A percentile compares a stretch with the other conserved stretches of the same genome.
phyloP scores from a whole-genome alignment of 2,888 invertebrate species.

The Eulithis prunata region DNA sequence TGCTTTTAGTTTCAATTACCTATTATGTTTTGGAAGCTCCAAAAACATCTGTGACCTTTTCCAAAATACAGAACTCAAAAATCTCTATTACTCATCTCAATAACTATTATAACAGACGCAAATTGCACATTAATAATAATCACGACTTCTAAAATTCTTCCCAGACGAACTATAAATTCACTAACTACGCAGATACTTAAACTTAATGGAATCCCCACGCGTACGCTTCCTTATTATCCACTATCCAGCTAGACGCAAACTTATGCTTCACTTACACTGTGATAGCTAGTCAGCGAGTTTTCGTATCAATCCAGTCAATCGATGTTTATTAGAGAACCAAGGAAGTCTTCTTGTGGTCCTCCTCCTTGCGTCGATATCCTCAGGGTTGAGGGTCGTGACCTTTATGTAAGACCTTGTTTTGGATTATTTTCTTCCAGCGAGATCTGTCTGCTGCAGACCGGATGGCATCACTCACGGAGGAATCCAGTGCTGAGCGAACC shows the following conservation, averaged over 20 bases:
- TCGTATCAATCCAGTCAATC: background rate
- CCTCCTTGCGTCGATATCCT: no score
- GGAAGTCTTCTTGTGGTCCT: no score
- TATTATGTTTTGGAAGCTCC: background rate
- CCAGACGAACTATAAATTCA: conserved; percentile 37
- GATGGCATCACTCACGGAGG: no score
- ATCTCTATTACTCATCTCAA: background rate
- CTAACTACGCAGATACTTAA: conserved; percentile 41
- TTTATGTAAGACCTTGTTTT: no score
- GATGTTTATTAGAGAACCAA: no score
- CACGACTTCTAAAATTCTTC: conserved; percentile 30
- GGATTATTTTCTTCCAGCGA: no score
- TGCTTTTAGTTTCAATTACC: background rate
- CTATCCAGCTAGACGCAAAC: conserved; percentile 41
- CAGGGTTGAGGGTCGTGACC: no score
- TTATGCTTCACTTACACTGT: conserved; percentile 10
- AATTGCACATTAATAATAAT: conserved; percentile 29
- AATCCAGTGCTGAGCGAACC: no score
- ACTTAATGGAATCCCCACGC: conserved; percentile 43
- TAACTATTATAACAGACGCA: conserved; percentile 2
- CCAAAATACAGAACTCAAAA: background rate
- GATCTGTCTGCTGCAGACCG: no score
- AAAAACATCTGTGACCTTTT: background rate
- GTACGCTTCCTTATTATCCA: conserved; percentile 43
- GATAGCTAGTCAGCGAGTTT: background rate